Evolutionary conservation across 1,140 invertebrate genomes (phyloP).

Genomic region (Leucophenga varia): DNA sequence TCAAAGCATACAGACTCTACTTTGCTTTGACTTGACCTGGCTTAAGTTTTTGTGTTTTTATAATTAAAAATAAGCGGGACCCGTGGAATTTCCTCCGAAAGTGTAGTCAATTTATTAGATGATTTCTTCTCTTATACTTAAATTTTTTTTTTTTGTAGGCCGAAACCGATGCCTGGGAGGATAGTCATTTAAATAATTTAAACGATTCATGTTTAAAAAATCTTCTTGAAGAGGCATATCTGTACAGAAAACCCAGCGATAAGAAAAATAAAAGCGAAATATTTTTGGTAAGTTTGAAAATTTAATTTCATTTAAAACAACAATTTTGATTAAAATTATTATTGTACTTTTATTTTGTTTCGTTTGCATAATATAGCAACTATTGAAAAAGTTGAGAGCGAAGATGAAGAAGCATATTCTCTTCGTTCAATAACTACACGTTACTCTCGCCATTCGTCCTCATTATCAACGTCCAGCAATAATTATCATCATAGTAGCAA

Average conservation of each 20-base stretch:
- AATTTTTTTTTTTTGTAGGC: conserved; percentile 21
- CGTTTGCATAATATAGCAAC: conserved; percentile 28
- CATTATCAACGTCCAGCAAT: conserved; percentile 27
- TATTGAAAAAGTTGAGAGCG: conserved; percentile 55
- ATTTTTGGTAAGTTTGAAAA: conserved; percentile 64
- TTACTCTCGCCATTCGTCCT: conserved; percentile 34
- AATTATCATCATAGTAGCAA: conserved; percentile 11
- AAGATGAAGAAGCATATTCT: conserved; percentile 37
- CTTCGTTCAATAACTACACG: conserved; percentile 42
- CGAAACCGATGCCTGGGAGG: conserved; percentile 60
- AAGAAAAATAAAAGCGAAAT: conserved; percentile 69
- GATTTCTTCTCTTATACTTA: conserved; percentile 5
- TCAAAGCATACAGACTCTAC: not conserved
- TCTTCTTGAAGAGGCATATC: conserved; percentile 70
- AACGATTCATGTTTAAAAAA: conserved; percentile 68
- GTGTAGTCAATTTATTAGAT: not conserved
- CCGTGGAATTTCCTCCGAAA: conserved; percentile 4
- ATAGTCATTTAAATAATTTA: conserved; percentile 64
- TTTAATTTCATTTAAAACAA: conserved; percentile 11
- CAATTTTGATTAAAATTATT: not conserved
- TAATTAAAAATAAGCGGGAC: too few relatives aligned
- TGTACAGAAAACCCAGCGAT: conserved; percentile 71
- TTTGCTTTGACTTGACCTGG: not conserved
- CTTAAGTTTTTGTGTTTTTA: not conserved
- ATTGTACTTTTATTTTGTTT: conserved; percentile 5